phyloP scores from a whole-genome alignment of 2,888 invertebrate genomes.

The Monochamus alternatus region DNA sequence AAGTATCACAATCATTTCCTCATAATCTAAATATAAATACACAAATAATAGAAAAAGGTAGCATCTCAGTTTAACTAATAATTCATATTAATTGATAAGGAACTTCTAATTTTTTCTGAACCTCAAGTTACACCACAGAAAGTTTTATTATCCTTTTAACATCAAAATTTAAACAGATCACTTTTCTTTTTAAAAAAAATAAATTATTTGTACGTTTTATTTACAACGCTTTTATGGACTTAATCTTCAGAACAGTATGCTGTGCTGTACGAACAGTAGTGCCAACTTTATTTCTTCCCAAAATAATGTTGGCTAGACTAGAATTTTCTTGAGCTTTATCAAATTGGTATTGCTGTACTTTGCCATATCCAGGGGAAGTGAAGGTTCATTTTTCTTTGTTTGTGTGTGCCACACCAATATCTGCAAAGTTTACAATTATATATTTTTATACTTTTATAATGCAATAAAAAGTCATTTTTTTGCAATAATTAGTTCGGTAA shows the following conservation, averaged over 20 bases:
- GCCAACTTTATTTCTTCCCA: slow-evolving; percentile 40
- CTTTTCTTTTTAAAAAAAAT: slow-evolving; percentile 48
- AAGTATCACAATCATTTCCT: slow-evolving; percentile 61
- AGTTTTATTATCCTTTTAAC: slow-evolving; percentile 40
- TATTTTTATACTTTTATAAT: no score
- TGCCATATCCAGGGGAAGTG: slow-evolving; percentile 73
- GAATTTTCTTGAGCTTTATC: slow-evolving; percentile 73
- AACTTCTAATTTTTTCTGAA: slow-evolving; percentile 26
- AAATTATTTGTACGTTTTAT: slow-evolving; percentile 48
- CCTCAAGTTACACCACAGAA: slow-evolving; percentile 38
- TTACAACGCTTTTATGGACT: slow-evolving; percentile 45
- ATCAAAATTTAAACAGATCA: slow-evolving; percentile 40
- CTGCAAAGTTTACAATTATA: slow-evolving; percentile 65
- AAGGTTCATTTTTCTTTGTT: slow-evolving; percentile 79
- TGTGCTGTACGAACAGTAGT: slow-evolving; percentile 44
- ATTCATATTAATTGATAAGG: slow-evolving; percentile 25
- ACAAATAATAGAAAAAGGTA: slow-evolving; percentile 36
- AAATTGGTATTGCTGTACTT: slow-evolving; percentile 78
- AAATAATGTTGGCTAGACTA: slow-evolving; percentile 69
- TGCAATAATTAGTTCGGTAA: no score
- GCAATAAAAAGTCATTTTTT: no score
- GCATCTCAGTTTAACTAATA: slow-evolving; percentile 24
- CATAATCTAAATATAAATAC: slow-evolving; percentile 48
- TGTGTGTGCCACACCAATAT: slow-evolving; percentile 84
- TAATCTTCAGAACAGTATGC: slow-evolving; percentile 38